Evolutionary conservation across 2,888 invertebrate genomes (phyloP).

Genomic region (Acrobasis consociella): DNA sequence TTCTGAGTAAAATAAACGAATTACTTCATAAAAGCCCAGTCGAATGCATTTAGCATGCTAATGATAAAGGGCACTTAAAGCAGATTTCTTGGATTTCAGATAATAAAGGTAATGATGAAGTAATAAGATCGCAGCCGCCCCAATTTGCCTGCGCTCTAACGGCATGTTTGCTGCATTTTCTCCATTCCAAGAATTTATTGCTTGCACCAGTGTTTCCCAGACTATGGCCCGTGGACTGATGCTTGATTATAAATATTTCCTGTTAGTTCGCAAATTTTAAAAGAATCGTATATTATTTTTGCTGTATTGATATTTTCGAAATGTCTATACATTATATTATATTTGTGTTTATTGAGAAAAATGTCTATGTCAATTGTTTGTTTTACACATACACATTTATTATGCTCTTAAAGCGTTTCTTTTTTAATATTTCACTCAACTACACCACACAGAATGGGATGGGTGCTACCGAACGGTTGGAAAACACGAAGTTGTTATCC

Average conservation of each 20-base stretch:
- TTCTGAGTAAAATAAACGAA: background rate
- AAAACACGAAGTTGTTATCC: too few species aligned
- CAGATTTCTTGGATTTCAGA: slow-evolving; percentile 3
- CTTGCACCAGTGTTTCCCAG: background rate
- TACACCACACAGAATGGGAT: too few species aligned
- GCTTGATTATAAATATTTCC: background rate
- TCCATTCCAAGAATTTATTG: slow-evolving; percentile 13
- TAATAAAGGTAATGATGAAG: slow-evolving; percentile 12
- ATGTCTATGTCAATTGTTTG: too few species aligned
- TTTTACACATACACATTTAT: too few species aligned
- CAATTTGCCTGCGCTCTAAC: slow-evolving; percentile 9
- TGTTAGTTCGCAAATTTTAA: background rate
- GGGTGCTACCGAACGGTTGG: too few species aligned
- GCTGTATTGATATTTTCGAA: too few species aligned
- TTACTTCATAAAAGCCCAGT: background rate
- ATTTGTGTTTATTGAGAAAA: too few species aligned
- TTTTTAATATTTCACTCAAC: too few species aligned
- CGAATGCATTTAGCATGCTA: background rate
- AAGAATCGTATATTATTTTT: background rate
- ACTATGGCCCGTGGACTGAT: background rate
- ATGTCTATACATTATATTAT: too few species aligned
- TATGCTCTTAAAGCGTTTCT: too few species aligned
- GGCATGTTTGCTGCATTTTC: slow-evolving; percentile 9
- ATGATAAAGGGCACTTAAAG: background rate
- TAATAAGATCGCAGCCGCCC: slow-evolving; percentile 1